Evolutionary conservation across 1,140 invertebrate genomes (phyloP).

Genomic region (Battus philenor): DNA sequence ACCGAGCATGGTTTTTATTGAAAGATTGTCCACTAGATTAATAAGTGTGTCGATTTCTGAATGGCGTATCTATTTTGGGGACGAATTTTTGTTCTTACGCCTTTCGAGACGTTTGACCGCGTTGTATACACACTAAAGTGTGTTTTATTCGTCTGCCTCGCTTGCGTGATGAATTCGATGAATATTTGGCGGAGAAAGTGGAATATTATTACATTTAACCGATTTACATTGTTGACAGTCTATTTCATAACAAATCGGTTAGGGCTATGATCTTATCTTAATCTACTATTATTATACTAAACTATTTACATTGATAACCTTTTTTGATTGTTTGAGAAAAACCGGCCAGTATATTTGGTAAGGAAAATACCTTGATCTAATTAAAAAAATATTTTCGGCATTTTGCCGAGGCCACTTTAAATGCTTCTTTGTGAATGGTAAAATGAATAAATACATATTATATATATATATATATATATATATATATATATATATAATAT

Average conservation of each 20-base stretch:
- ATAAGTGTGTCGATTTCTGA: neutral
- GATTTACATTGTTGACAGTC: constrained; percentile 35
- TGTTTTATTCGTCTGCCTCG: constrained; percentile 9
- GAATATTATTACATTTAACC: constrained; percentile 37
- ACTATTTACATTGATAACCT: too few species aligned
- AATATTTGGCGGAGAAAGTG: constrained; percentile 28
- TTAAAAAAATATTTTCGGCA: too few species aligned
- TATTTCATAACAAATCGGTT: constrained; percentile 26
- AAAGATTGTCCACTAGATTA: constrained; percentile 17
- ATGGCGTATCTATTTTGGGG: neutral
- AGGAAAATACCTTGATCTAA: too few species aligned
- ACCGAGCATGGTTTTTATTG: constrained; percentile 11
- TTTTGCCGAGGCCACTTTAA: too few species aligned
- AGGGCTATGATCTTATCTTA: neutral
- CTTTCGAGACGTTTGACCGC: constrained; percentile 18
- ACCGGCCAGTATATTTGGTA: too few species aligned
- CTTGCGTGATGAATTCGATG: constrained; percentile 22
- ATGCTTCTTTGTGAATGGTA: too few species aligned
- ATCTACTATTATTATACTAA: constrained; percentile 9
- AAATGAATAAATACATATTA: too few species aligned
- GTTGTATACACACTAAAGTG: constrained; percentile 17
- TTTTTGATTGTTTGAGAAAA: too few species aligned
- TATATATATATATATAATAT: too few species aligned
- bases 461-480: too few species aligned
- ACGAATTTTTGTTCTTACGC: constrained; percentile 22